Percentiles rank a stretch among this genome's conserved stretches.
Conservation (phyloP, 1,140 invertebrate genomes). For the Acromyrmex echinatior region DNA sequence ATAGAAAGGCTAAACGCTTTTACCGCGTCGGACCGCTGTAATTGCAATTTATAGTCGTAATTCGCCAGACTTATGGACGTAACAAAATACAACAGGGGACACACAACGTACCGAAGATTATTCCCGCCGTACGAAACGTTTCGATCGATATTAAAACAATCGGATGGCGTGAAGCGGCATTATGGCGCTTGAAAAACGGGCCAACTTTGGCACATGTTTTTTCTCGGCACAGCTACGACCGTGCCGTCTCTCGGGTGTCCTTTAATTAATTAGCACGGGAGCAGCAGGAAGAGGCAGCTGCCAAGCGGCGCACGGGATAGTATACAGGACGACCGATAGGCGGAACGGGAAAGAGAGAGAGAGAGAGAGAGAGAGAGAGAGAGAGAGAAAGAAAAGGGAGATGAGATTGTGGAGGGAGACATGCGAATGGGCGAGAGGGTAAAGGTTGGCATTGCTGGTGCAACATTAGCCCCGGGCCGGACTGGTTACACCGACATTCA, state of each 20-base stretch:
- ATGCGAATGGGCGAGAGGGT: not conserved
- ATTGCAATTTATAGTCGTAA: constrained; percentile 41
- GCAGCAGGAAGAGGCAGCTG: constrained; percentile 66
- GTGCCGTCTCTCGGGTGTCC: constrained; percentile 63
- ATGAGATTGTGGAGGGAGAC: constrained; percentile 6
- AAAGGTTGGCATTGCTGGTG: constrained; percentile 41
- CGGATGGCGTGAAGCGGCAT: constrained; percentile 21
- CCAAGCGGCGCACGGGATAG: constrained; percentile 20
- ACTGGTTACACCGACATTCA: constrained; percentile 64
- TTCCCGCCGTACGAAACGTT: constrained; percentile 5
- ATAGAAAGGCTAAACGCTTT: constrained; percentile 1
- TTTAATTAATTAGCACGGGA: constrained; percentile 81
- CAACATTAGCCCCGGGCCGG: constrained; percentile 62
- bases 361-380: constrained; percentile 33
- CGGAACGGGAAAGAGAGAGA: constrained; percentile 52
- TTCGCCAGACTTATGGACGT: constrained; percentile 17
- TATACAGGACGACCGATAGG: constrained; percentile 30
- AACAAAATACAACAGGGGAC: constrained; percentile 29
- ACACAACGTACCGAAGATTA: constrained; percentile 3
- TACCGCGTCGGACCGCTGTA: not conserved
- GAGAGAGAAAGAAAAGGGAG: not conserved
- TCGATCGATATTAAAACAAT: constrained; percentile 65
- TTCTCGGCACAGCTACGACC: constrained; percentile 51
- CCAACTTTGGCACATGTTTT: constrained; percentile 77
- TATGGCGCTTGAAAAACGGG: constrained; percentile 69